Percentiles rank a stretch among this genome's conserved stretches.
These are phyloP conservation scores for Callospermophilus lateralis DNA, from an alignment of 2,113 vertebrate species.

Conservation along the genomic window DNA sequence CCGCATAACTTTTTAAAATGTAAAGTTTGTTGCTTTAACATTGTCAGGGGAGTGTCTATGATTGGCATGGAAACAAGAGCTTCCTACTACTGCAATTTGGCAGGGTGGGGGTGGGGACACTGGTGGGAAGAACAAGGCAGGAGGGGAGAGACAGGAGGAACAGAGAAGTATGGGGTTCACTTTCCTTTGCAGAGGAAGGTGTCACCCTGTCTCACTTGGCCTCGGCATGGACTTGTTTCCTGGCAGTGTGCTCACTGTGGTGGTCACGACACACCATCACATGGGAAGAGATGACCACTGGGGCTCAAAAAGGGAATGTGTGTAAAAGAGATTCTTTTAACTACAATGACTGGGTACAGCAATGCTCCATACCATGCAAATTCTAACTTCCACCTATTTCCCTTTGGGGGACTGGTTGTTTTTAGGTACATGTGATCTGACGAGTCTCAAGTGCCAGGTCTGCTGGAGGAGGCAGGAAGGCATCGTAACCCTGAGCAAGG, in stretches of 20 bases:
- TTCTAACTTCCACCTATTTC: not conserved
- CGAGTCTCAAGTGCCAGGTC: fast-evolving
- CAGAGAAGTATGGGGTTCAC: fast-evolving
- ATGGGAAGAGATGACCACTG: not conserved
- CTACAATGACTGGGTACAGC: not conserved
- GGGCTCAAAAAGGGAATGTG: not conserved
- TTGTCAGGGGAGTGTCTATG: not conserved
- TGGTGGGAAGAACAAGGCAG: not conserved
- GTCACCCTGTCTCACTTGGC: fast-evolving
- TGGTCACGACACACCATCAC: fast-evolving
- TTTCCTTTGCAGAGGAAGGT: fast-evolving
- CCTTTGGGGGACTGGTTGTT: not conserved
- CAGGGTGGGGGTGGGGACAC: not conserved
- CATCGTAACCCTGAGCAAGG: fast-evolving
- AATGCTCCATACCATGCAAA: not conserved
- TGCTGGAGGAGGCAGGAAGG: not conserved
- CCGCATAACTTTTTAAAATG: not conserved
- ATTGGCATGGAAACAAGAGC: not conserved
- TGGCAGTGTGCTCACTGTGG: fast-evolving
- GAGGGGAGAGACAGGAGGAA: not conserved
- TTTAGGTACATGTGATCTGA: not conserved
- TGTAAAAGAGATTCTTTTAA: not conserved
- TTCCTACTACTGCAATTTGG: not conserved
- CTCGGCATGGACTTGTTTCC: fast-evolving
- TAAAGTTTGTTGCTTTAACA: not conserved